These are phyloP conservation scores for Oriolus oriolus DNA, from an alignment of 2,113 vertebrate genomes.

Conservation along the genomic window DNA sequence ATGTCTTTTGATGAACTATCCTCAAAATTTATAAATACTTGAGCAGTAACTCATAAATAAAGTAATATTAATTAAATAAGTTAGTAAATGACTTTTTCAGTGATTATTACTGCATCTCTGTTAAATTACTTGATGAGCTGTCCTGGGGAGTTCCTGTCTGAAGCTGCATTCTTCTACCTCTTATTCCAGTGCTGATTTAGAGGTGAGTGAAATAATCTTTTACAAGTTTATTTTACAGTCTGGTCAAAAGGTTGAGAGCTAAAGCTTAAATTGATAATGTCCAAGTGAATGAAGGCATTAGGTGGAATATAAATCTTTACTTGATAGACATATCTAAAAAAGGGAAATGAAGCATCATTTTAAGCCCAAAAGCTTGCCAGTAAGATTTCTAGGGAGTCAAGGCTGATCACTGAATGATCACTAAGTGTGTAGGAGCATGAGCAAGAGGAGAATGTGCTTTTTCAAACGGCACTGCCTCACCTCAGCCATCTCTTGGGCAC, in stretches of 20 bases:
- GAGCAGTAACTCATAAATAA: neutral
- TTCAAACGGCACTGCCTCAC: neutral
- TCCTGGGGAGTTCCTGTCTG: neutral
- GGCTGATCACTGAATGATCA: neutral
- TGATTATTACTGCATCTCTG: neutral
- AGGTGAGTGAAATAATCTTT: neutral
- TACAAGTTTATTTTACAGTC: conserved; percentile 15
- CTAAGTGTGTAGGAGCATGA: neutral
- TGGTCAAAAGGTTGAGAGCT: conserved; percentile 12
- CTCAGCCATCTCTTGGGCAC: neutral
- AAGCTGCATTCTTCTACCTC: neutral
- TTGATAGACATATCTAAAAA: neutral
- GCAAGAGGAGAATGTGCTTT: neutral
- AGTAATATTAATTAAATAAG: neutral
- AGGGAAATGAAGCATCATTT: neutral
- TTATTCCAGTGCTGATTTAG: neutral
- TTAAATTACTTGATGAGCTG: neutral
- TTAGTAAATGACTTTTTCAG: neutral
- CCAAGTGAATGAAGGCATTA: neutral
- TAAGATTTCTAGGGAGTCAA: neutral
- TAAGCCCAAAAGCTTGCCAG: neutral
- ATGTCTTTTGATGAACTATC: neutral
- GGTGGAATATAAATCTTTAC: neutral
- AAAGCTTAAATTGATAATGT: neutral
- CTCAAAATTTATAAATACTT: neutral